Base-by-base conservation (phyloP, 2,888 invertebrate species). In the Itoplectis maculator region DNA sequence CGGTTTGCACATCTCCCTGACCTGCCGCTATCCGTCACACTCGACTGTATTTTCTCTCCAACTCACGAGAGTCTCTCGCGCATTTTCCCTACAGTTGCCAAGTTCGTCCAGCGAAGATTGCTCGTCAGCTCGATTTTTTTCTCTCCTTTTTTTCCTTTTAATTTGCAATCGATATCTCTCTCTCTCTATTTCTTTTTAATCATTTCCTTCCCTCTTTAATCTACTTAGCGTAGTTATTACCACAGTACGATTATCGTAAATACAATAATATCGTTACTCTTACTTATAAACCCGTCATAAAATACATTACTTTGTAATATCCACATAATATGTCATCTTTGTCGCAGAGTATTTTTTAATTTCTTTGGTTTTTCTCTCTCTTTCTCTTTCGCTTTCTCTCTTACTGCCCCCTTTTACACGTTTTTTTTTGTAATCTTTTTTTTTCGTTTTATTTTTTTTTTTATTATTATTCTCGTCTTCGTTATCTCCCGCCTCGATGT, bases 211-310 rank as follows among this genome's bases (percentile, higher is more conserved):
- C 80, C 78, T 79, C 42, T 79, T 83, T 79, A 73, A 54, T 75
- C 86, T 85, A 84, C 83, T 85, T 85, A 86, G 69, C 84, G 84
- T 76, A 84, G 84, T 84, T 85, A 85, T 84, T 83, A 83, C 86
- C 85, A 85, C 83, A 85, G 81, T 86, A 83, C 84, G 81, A 86
- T 87, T 85, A 85, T 86, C 85, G 81, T 86, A 85, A 83, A 86
- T 87, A 87, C 87, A 86, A 86, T 85, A 86, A 86, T 85, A 87
- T 86, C 84, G 84, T 86, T 86, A 85, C 83, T 84, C 86, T 88
- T 88, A 87, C 85, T 89, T 92, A 91, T 92, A 92, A 92, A 92
- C 90, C 91, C 91, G 89, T 92, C 92, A 90, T 90, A 92, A 92
- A 92, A 92, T 92, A 92, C 92, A 92, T 91, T 90, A 90, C 89